A percentile compares a stretch with the other conserved stretches of the same genome.
Conservation (phyloP, 2,888 invertebrate genomes). For the Diaprepes abbreviatus region DNA sequence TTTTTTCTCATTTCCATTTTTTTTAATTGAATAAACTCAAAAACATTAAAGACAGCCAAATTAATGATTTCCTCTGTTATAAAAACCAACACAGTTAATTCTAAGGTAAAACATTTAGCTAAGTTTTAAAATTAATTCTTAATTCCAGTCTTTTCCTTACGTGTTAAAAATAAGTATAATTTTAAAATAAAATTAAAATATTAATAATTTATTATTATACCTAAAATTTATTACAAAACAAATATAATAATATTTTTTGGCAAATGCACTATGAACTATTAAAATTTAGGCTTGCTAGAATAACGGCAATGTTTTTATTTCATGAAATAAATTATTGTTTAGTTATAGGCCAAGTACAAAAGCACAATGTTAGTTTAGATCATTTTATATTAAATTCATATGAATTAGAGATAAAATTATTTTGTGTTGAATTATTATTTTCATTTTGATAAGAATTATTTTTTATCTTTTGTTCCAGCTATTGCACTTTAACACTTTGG, state of each 20-base stretch:
- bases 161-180: background rate
- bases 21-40: no score
- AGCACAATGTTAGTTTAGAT: background rate
- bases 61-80: slow-evolving; percentile 3
- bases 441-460: no score
- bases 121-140: slow-evolving; percentile 2
- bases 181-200: background rate
- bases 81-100: slow-evolving; percentile 17
- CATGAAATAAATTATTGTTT: background rate
- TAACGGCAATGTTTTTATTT: background rate
- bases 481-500: no score
- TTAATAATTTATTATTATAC: background rate
- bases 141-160: slow-evolving; percentile 28
- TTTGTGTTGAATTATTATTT: no score
- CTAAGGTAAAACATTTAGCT: slow-evolving; percentile 16
- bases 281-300: background rate
- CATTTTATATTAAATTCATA: background rate
- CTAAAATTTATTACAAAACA: background rate
- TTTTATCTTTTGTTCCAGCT: no score
- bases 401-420: no score
- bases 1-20: no score
- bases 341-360: background rate
- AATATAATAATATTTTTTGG: slow-evolving; percentile 10
- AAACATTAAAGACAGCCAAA: no score
- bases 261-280: slow-evolving; percentile 7